Percentiles rank a stretch among this genome's conserved stretches.
These are phyloP conservation scores for Drosophila mayri DNA, from an alignment of 1,140 invertebrate species.

Conservation along the genomic window DNA sequence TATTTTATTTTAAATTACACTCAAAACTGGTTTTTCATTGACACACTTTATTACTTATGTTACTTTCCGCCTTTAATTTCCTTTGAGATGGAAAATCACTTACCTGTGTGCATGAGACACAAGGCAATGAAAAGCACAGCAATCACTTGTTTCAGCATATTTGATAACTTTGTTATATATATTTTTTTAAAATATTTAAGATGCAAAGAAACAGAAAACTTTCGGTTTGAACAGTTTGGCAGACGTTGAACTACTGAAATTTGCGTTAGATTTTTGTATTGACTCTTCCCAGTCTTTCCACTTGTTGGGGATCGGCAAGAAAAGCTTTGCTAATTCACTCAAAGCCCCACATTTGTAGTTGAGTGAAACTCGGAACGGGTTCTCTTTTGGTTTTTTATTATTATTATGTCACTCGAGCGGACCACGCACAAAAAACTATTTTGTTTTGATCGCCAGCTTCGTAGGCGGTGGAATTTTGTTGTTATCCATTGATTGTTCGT, in stretches of 20 bases:
- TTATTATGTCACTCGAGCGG: slow-evolving; percentile 29
- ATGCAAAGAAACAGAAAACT: neutral
- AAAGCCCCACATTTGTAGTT: slow-evolving; percentile 41
- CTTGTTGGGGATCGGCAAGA: slow-evolving; percentile 17
- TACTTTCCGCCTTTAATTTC: neutral
- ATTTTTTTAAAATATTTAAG: neutral
- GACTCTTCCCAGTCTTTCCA: slow-evolving; percentile 6
- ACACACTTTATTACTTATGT: slow-evolving; percentile 7
- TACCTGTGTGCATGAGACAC: slow-evolving; percentile 66
- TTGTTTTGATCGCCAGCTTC: slow-evolving; percentile 74
- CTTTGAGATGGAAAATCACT: slow-evolving; percentile 21
- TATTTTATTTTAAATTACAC: neutral
- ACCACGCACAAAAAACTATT: slow-evolving; percentile 59
- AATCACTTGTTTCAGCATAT: slow-evolving; percentile 67
- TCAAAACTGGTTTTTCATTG: slow-evolving; percentile 50
- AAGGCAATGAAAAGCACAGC: slow-evolving; percentile 56
- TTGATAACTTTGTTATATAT: neutral
- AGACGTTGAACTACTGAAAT: slow-evolving; percentile 65
- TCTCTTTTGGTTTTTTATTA: slow-evolving; percentile 38
- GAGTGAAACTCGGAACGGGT: slow-evolving; percentile 71
- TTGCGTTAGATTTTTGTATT: slow-evolving; percentile 36
- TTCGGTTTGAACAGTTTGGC: slow-evolving; percentile 37
- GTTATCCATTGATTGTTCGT: slow-evolving; percentile 19
- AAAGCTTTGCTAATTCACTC: slow-evolving; percentile 34
- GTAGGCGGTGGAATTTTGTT: slow-evolving; percentile 28